Base-by-base conservation (phyloP, 2,113 vertebrate genomes). In the Corydoras sp. region DNA sequence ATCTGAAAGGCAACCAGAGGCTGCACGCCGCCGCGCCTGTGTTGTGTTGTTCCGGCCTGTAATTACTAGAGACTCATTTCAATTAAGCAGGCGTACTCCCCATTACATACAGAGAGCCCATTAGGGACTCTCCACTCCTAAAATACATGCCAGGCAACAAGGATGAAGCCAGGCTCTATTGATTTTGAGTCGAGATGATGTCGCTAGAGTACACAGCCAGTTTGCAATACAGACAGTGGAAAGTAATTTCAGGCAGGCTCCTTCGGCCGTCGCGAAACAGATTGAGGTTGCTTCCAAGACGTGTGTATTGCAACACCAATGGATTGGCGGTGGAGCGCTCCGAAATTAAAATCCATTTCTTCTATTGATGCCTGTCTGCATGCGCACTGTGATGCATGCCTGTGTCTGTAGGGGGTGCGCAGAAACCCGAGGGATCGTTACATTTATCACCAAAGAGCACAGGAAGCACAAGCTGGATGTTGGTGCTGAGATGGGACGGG, bases 321-420 rank as follows among this genome's bases (percentile, higher is more conserved):
- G 35, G 62, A 75, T 77, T 74, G 53, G 43, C 30, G 31, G 35
- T 51, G 31, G 49, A 18, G 32, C 56, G 24, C 53, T 56, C 69
- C 51, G 54, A 68, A 70, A 75, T 79, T 64, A 68, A 81, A 77
- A 70, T 81, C 70, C 35, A 64, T 75, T 64, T 62, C 48, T 69
- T 13, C 62, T 35, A 59, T 69, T n/a, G 43, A 66, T 62, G 59
- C 58, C 59, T 70, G 62, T 35, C 18, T 67, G 60, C 29, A 48
- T 31, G 10, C 15, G 62, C 51, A 54, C 49, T 10, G 60, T 8
- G 48, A 18, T 62, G 58, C 58, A 9, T 11, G 68, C 10, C 49
- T 51, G 51, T n/a, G 11, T 53, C 50, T 62, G 51, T 15, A 43
- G 35, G 15, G 30, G 5, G 51, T 29, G 24, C 51, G 51, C 58